phyloP scores from a whole-genome alignment of 1,140 invertebrate genomes.

The Holotrichia oblita region DNA sequence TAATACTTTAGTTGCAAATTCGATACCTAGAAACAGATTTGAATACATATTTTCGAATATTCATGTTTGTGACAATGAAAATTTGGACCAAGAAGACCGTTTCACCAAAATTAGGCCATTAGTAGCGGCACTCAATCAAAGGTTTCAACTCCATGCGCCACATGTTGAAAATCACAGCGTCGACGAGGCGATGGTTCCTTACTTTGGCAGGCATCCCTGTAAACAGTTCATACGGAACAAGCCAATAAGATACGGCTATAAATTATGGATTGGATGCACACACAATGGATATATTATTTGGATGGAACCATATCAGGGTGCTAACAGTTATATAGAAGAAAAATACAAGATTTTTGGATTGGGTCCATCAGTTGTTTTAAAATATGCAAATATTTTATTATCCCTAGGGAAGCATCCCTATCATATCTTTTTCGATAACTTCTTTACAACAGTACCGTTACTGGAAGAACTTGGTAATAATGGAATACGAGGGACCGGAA shows the following conservation, averaged over 20 bases:
- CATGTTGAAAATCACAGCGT: conserved; percentile 54
- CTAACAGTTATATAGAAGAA: conserved; percentile 38
- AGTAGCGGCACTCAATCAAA: conserved; percentile 45
- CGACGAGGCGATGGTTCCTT: conserved; percentile 51
- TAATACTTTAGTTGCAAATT: conserved; percentile 37
- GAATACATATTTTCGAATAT: conserved; percentile 49
- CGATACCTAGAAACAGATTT: conserved; percentile 28
- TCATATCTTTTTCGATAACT: conserved; percentile 45
- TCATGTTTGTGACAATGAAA: conserved; percentile 52
- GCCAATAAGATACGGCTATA: conserved; percentile 43
- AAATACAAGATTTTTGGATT: conserved; percentile 34
- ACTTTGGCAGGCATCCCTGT: conserved; percentile 48
- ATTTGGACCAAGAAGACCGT: conserved; percentile 51
- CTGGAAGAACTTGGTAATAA: conserved; percentile 39
- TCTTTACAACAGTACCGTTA: conserved; percentile 43
- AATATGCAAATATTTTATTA: conserved; percentile 41
- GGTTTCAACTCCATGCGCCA: conserved; percentile 43
- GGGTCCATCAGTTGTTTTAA: conserved; percentile 43
- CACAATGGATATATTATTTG: conserved; percentile 38
- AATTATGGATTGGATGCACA: conserved; percentile 42
- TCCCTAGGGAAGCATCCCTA: conserved; percentile 10
- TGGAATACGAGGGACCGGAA: conserved; percentile 46
- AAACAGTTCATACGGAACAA: conserved; percentile 49
- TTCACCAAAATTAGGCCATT: conserved; percentile 56
- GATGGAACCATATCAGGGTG: conserved; percentile 42